Conservation (phyloP, 2,113 vertebrate species). For the Xenopus tropicalis region UCB_Xtro_10.0 CM004448.2:62239001-62239500, state of each 20-base stretch:
- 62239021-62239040: too few relatives aligned
- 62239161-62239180: slow-evolving; percentile 2
- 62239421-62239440: neutral
- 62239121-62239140: too few relatives aligned
- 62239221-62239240: neutral
- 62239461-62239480: neutral
- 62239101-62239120: too few relatives aligned
- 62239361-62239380: neutral
- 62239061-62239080: too few relatives aligned
- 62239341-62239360: neutral
- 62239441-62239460: neutral
- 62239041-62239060: too few relatives aligned
- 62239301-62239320: slow-evolving; percentile 5
- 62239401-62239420: neutral
- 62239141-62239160: neutral
- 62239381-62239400: neutral
- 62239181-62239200: slow-evolving; percentile 20
- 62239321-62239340: slow-evolving; percentile 14
- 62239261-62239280: neutral
- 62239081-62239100: too few relatives aligned
- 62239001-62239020: too few relatives aligned
- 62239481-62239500: neutral
- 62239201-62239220: neutral
- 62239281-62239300: neutral
- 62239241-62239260: slow-evolving; percentile 6